These are phyloP conservation scores for Pterocles burchelli DNA, from an alignment of 2,113 vertebrate genomes.

Conservation along the genomic window DNA sequence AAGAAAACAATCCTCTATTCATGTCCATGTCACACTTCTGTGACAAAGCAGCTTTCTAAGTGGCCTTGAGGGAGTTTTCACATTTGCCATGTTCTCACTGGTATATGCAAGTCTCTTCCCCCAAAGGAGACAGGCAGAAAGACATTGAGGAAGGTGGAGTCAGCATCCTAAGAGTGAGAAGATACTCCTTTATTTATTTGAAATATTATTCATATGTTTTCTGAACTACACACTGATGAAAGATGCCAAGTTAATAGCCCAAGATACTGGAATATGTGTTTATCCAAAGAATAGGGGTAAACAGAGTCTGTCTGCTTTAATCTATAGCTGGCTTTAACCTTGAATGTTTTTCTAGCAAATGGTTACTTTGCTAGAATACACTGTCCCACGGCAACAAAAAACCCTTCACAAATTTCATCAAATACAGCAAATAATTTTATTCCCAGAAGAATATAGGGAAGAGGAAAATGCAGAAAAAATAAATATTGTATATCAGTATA, in stretches of 20 bases:
- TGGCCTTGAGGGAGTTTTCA: background rate
- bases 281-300: background rate
- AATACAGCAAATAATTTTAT: background rate
- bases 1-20: background rate
- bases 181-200: background rate
- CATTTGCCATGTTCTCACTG: background rate
- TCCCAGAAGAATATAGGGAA: background rate
- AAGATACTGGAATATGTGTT: background rate
- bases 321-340: background rate
- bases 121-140: background rate
- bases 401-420: background rate
- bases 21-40: background rate
- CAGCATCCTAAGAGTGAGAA: background rate
- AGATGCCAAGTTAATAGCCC: background rate
- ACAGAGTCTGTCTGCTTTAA: background rate
- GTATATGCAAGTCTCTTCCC: background rate
- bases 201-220: background rate
- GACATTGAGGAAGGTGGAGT: background rate
- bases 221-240: background rate
- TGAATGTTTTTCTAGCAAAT: background rate
- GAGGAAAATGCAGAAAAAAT: background rate
- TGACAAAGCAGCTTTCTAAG: constrained; percentile 33
- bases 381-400: background rate
- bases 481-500: background rate
- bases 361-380: background rate